Evolutionary conservation across 2,797 vertebrate species (phyloP).

Genomic region (Kryptolebias ocellatus): DNA sequence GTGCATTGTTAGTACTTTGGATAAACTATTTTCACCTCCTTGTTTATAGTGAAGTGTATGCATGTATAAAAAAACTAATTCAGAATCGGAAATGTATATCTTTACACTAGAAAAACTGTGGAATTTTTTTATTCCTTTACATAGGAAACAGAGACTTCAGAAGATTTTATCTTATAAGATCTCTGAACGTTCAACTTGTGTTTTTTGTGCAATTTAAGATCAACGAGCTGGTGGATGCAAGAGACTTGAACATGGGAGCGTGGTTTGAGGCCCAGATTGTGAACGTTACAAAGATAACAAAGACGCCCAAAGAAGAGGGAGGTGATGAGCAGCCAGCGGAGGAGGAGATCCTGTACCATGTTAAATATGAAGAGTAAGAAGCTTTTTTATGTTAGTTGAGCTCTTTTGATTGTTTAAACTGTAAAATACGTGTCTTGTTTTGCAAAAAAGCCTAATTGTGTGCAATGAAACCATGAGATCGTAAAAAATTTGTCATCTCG

Average conservation of each 20-base stretch:
- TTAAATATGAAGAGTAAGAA: slow-evolving; percentile 97
- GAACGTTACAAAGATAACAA: slow-evolving; percentile 83
- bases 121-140: too few relatives aligned
- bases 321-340: slow-evolving; percentile 43
- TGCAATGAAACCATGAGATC: too few relatives aligned
- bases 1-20: too few relatives aligned
- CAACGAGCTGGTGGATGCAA: slow-evolving; percentile 92
- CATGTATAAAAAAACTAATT: too few relatives aligned
- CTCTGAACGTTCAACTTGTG: background rate
- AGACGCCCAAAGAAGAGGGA: slow-evolving; percentile 50
- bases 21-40: too few relatives aligned
- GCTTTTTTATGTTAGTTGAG: background rate
- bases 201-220: slow-evolving; percentile 73
- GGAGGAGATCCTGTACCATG: slow-evolving; percentile 88
- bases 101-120: too few relatives aligned
- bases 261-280: slow-evolving; percentile 96
- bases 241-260: slow-evolving; percentile 93
- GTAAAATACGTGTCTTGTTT: background rate
- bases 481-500: too few relatives aligned
- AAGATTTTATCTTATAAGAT: too few relatives aligned
- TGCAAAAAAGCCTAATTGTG: too few relatives aligned
- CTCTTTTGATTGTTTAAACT: background rate
- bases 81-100: too few relatives aligned
- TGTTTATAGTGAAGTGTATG: too few relatives aligned
- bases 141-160: too few relatives aligned